Evolutionary conservation across 2,797 vertebrate genomes (phyloP).

Genomic region (Oreochromis grahami): DNA sequence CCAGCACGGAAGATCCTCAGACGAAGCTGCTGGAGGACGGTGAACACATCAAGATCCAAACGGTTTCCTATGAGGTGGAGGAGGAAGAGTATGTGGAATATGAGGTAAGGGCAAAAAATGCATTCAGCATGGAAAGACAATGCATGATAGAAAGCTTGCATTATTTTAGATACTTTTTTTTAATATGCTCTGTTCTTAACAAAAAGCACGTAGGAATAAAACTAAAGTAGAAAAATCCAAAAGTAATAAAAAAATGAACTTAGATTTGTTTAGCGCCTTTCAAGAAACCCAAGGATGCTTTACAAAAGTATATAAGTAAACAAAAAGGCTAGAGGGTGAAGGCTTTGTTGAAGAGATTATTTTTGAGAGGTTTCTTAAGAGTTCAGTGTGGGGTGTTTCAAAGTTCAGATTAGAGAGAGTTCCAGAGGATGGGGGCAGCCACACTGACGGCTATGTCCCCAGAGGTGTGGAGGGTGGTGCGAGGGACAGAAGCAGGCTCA

Average conservation of each 20-base stretch:
- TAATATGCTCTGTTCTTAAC: not conserved
- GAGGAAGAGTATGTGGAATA: conserved; percentile 92
- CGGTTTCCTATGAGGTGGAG: conserved; percentile 92
- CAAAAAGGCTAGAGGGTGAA: not conserved
- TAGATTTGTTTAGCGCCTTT: not conserved
- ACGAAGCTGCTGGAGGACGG: conserved; percentile 79
- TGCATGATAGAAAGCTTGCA: not conserved
- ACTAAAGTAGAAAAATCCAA: not conserved
- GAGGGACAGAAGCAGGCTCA: not conserved
- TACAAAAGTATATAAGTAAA: not conserved
- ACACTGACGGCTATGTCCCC: not conserved
- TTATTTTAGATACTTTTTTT: not conserved
- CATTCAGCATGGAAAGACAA: not conserved
- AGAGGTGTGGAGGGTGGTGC: not conserved
- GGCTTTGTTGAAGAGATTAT: not conserved
- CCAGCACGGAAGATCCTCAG: conserved; percentile 68
- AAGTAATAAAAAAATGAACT: not conserved
- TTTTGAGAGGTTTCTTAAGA: not conserved
- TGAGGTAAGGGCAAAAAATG: conserved; percentile 73
- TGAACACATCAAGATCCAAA: conserved; percentile 87
- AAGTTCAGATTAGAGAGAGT: not conserved
- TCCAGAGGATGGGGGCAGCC: not conserved
- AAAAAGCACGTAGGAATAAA: too few species aligned
- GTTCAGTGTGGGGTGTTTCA: not conserved
- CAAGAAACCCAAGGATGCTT: not conserved